phyloP scores from a whole-genome alignment of 2,113 vertebrate species.

The Atractosteus spatula region DNA sequence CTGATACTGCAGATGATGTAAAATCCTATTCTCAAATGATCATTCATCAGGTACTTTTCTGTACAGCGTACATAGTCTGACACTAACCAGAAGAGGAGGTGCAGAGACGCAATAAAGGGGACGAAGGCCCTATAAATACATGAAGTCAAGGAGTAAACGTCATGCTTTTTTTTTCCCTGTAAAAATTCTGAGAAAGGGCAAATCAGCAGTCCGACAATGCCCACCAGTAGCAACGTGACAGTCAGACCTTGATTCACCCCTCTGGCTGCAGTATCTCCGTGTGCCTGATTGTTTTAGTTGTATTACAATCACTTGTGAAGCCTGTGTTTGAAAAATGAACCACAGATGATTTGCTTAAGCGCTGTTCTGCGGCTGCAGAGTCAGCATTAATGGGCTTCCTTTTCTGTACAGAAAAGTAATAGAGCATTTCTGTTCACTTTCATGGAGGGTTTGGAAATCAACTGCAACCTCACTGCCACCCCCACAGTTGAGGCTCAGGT shows the following conservation, averaged over 20 bases:
- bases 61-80: too few species aligned
- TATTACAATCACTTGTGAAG: constrained; percentile 43
- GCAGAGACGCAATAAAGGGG: too few species aligned
- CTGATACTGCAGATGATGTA: too few species aligned
- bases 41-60: too few species aligned
- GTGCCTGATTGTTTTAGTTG: constrained; percentile 22
- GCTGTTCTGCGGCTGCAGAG: constrained; percentile 57
- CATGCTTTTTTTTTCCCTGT: too few species aligned
- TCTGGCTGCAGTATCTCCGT: constrained; percentile 28
- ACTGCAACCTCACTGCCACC: too few species aligned
- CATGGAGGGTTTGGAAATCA: neutral
- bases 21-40: too few species aligned
- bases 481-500: too few species aligned
- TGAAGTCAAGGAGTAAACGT: too few species aligned
- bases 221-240: constrained; percentile 24
- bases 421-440: neutral
- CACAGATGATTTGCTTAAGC: constrained; percentile 61
- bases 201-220: neutral
- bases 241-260: constrained; percentile 46
- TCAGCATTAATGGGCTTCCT: constrained; percentile 61
- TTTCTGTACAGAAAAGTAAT: constrained; percentile 23
- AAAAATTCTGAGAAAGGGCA: too few species aligned
- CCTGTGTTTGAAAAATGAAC: constrained; percentile 60
- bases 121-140: too few species aligned
- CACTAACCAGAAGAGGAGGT: too few species aligned